Evolutionary conservation across 2,797 vertebrate genomes (phyloP).

Genomic region (Mormyrus hasselquistii): DNA sequence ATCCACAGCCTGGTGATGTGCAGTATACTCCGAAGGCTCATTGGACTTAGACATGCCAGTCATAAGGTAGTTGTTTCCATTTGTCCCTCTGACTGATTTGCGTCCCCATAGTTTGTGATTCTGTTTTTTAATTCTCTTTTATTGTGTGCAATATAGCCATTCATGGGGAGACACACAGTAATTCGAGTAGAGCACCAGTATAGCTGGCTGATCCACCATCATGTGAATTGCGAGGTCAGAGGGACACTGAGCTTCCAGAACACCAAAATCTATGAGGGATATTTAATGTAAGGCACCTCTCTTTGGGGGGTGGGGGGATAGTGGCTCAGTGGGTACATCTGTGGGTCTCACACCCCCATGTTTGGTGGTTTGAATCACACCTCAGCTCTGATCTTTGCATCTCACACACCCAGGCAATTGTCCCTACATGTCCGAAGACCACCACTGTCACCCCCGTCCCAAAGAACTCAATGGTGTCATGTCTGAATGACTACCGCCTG

Average conservation of each 20-base stretch:
- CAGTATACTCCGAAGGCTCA: background rate
- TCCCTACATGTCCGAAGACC: background rate
- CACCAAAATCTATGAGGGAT: background rate
- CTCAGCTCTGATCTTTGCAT: background rate
- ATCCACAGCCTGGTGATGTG: background rate
- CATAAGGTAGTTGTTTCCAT: slow-evolving; percentile 8
- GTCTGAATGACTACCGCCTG: background rate
- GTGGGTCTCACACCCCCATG: background rate
- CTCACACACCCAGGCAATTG: background rate
- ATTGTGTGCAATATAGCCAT: background rate
- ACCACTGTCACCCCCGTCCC: background rate
- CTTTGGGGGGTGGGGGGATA: background rate
- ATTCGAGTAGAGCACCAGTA: background rate
- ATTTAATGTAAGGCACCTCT: background rate
- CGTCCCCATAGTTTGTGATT: background rate
- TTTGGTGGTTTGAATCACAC: background rate
- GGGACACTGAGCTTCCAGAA: background rate
- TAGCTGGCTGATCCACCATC: background rate
- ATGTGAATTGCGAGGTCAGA: background rate
- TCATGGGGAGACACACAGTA: background rate
- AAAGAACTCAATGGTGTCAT: background rate
- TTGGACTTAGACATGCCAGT: background rate
- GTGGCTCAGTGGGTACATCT: background rate
- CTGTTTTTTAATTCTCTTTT: background rate
- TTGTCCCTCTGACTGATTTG: background rate